A percentile compares a stretch with the other conserved stretches of the same genome.
phyloP scores from a whole-genome alignment of 92 coral and sea anemone genomes.

The Phenganax stokvisi region DNA sequence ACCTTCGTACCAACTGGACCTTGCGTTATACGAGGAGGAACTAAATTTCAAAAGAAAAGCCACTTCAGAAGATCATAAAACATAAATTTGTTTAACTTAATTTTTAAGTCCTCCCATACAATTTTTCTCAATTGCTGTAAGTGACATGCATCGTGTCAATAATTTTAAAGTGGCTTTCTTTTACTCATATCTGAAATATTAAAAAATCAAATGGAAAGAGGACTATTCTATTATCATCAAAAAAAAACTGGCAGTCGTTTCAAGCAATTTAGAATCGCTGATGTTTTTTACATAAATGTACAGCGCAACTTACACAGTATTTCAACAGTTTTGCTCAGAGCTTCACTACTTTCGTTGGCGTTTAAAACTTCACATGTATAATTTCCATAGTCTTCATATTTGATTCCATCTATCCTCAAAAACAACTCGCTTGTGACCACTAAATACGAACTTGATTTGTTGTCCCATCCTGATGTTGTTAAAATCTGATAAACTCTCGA shows the following conservation, averaged over 20 bases:
- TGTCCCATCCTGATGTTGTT: background rate
- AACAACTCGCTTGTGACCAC: constrained; percentile 53
- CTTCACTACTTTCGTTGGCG: constrained; percentile 9
- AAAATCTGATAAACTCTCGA: constrained; percentile 40
- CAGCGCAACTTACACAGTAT: constrained; percentile 54
- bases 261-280: background rate
- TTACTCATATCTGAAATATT: no score
- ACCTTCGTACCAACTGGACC: constrained; percentile 18
- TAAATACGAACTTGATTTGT: constrained; percentile 26
- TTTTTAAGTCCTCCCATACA: no score
- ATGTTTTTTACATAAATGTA: background rate
- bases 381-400: constrained; percentile 55
- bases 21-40: constrained; percentile 39
- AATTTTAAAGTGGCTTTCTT: no score
- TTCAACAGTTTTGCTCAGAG: constrained; percentile 28
- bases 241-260: background rate
- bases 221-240: background rate
- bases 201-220: background rate
- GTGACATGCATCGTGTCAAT: no score
- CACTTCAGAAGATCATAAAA: background rate
- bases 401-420: constrained; percentile 50
- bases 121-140: no score
- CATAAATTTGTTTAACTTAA: background rate
- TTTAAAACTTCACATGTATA: constrained; percentile 56
- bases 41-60: background rate